Evolutionary conservation across 2,797 vertebrate genomes (phyloP).

Genomic region (Scyliorhinus canicula): DNA sequence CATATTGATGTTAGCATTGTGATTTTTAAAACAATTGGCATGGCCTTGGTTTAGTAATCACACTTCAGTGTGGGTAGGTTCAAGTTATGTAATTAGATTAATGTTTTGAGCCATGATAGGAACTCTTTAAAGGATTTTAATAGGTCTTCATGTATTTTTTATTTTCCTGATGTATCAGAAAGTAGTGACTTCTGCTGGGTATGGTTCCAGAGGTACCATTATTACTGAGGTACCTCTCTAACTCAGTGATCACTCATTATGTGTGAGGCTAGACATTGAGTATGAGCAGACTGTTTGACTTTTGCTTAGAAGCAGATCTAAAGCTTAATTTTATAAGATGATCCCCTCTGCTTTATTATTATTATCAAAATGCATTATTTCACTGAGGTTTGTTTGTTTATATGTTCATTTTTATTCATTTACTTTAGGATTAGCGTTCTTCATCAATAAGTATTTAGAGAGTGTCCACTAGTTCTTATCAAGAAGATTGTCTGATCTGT

Average conservation of each 20-base stretch:
- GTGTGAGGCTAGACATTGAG: not conserved
- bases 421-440: not conserved
- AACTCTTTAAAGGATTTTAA: not conserved
- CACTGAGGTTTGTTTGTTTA: not conserved
- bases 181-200: not conserved
- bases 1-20: not conserved
- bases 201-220: not conserved
- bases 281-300: not conserved
- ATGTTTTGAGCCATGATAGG: not conserved
- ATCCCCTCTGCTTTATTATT: not conserved
- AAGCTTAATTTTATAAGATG: not conserved
- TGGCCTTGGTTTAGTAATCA: not conserved
- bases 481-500: not conserved
- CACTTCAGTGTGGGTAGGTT: not conserved
- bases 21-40: not conserved
- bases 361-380: not conserved
- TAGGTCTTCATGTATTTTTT: not conserved
- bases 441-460: not conserved
- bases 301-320: not conserved
- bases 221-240: not conserved
- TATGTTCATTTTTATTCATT: not conserved
- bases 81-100: not conserved
- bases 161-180: not conserved
- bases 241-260: not conserved
- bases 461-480: not conserved